Evolutionary conservation across 2,888 invertebrate species (phyloP).

Genomic region (Drosophila neonasuta): DNA sequence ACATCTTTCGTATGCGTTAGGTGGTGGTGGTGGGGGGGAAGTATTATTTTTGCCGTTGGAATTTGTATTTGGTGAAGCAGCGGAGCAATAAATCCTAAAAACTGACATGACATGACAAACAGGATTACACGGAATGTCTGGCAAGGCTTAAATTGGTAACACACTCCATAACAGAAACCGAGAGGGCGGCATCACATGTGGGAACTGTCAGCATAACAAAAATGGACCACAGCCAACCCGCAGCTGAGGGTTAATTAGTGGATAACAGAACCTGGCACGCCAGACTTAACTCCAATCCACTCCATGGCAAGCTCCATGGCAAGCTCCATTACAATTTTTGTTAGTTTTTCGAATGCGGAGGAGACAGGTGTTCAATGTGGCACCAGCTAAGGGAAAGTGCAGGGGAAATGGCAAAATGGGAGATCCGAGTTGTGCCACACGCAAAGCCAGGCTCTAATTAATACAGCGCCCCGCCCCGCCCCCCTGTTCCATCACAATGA

Average conservation of each 20-base stretch:
- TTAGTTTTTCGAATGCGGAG: slow-evolving; percentile 39
- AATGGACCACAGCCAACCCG: slow-evolving; percentile 51
- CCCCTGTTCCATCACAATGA: slow-evolving; percentile 28
- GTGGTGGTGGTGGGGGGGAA: not conserved
- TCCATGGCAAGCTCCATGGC: slow-evolving; percentile 2
- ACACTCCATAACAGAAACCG: slow-evolving; percentile 50
- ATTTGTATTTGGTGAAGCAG: slow-evolving; percentile 61
- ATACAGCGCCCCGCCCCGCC: slow-evolving; percentile 19
- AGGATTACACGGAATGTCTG: slow-evolving; percentile 78
- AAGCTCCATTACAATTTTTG: slow-evolving; percentile 67
- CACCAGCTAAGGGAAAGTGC: not conserved
- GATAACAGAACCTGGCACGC: slow-evolving; percentile 53
- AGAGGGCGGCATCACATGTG: slow-evolving; percentile 5
- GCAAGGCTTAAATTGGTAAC: slow-evolving; percentile 75
- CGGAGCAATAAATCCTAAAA: slow-evolving; percentile 80
- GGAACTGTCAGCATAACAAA: slow-evolving; percentile 56
- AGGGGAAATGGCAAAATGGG: not conserved
- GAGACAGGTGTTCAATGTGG: slow-evolving; percentile 59
- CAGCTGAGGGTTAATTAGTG: slow-evolving; percentile 76
- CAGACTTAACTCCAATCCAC: slow-evolving; percentile 18
- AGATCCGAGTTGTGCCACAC: slow-evolving; percentile 42
- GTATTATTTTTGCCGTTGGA: slow-evolving; percentile 53
- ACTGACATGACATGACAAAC: slow-evolving; percentile 82
- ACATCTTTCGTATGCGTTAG: slow-evolving; percentile 32
- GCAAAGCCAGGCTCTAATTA: slow-evolving; percentile 47